Conservation (phyloP, 2,797 vertebrate species). For the Sparidentex hasta region DNA sequence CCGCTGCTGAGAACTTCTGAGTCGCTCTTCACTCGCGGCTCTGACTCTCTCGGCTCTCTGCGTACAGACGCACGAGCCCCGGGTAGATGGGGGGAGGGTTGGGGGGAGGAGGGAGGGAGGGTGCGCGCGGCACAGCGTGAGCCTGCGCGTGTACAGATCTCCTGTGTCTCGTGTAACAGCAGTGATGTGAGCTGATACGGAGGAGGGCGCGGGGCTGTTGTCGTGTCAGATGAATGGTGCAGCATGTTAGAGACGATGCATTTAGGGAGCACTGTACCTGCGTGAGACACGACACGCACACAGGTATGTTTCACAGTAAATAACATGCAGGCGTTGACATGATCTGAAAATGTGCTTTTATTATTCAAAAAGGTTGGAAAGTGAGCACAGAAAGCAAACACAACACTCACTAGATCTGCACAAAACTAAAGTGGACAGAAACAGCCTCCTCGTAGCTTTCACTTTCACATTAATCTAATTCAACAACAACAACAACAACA, state of each 20-base stretch:
- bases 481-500: fast-evolving
- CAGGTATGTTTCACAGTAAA: constrained; percentile 9
- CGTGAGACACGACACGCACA: not conserved
- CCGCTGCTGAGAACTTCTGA: constrained; percentile 54
- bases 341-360: constrained; percentile 29
- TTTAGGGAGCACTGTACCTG: constrained; percentile 26
- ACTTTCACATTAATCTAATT: not conserved
- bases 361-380: constrained; percentile 28
- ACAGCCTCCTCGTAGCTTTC: not conserved
- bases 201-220: constrained; percentile 4
- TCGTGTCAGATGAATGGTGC: constrained; percentile 37
- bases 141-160: constrained; percentile 14
- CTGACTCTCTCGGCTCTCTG: constrained; percentile 54
- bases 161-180: not conserved
- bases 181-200: constrained; percentile 30
- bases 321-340: not conserved
- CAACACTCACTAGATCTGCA: not conserved
- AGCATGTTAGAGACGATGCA: constrained; percentile 26
- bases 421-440: not conserved
- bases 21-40: constrained; percentile 45
- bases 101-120: constrained; percentile 25
- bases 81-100: constrained; percentile 49
- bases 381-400: not conserved
- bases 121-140: constrained; percentile 56
- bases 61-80: constrained; percentile 40